These are phyloP conservation scores for Urocyon cinereoargenteus DNA, from an alignment of 2,797 vertebrate species.

Conservation along the genomic window DNA sequence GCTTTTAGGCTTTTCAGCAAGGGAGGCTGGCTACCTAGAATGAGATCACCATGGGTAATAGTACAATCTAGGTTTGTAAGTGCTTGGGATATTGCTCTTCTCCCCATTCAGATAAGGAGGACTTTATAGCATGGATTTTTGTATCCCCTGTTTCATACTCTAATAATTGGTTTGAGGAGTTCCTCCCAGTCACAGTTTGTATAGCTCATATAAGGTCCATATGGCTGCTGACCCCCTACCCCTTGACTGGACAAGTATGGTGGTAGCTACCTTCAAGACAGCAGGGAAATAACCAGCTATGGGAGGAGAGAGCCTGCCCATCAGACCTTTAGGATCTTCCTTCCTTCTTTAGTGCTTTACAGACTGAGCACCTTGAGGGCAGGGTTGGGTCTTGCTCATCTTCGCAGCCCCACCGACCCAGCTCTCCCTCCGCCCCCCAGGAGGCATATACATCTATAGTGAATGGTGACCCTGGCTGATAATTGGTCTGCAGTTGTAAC, in stretches of 20 bases:
- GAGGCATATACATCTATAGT: neutral
- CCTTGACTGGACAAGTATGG: neutral
- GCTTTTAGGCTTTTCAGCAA: neutral
- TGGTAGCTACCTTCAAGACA: neutral
- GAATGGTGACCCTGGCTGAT: neutral
- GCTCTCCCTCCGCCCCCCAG: neutral
- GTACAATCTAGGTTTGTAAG: neutral
- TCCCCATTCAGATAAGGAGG: neutral
- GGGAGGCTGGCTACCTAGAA: neutral
- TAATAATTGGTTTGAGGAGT: neutral
- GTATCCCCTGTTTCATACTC: neutral
- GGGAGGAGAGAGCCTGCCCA: neutral
- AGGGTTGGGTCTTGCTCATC: neutral
- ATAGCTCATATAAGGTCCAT: neutral
- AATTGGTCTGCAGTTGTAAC: neutral
- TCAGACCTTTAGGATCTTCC: fast-evolving
- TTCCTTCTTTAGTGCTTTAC: neutral
- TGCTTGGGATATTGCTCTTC: neutral
- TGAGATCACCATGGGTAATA: neutral
- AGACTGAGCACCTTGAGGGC: neutral
- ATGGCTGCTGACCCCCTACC: too few species aligned
- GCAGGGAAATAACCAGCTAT: neutral
- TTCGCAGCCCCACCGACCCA: neutral
- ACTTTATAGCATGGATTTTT: neutral
- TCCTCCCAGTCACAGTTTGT: neutral